These are phyloP conservation scores for Belgica antarctica DNA, from an alignment of 2,888 invertebrate species.

Conservation along the genomic window DNA sequence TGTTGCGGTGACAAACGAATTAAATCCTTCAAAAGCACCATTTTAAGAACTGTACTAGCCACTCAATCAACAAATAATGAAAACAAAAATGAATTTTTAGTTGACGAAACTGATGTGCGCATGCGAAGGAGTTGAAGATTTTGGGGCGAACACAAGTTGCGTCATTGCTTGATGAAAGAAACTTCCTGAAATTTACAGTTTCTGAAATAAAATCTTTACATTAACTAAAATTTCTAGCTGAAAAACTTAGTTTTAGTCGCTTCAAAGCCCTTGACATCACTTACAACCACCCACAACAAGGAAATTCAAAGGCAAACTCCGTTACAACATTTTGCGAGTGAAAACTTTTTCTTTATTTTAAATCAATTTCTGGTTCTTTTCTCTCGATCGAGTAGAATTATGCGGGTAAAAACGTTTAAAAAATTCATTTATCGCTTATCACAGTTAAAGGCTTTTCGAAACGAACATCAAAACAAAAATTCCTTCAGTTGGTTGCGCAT, in stretches of 20 bases:
- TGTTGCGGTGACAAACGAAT: constrained; percentile 67
- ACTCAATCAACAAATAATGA: not conserved
- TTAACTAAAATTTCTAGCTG: too few relatives aligned
- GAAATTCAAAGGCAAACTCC: too few relatives aligned
- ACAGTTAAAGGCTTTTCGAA: constrained; percentile 25
- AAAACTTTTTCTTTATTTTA: constrained; percentile 12
- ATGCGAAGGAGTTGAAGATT: constrained; percentile 1
- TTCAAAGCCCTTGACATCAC: not conserved
- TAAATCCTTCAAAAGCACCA: constrained; percentile 58
- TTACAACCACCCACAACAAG: too few relatives aligned
- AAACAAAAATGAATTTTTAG: not conserved
- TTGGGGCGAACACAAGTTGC: too few relatives aligned
- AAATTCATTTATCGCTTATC: constrained; percentile 23
- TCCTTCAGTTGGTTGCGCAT: not conserved
- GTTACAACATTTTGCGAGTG: too few relatives aligned
- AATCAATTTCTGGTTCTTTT: not conserved
- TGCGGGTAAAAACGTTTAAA: not conserved
- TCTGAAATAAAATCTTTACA: too few relatives aligned
- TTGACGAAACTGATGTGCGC: not conserved
- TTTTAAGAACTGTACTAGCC: not conserved
- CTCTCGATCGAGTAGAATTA: not conserved
- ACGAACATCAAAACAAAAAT: not conserved
- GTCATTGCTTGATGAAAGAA: too few relatives aligned
- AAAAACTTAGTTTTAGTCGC: too few relatives aligned
- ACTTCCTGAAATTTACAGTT: too few relatives aligned